Evolutionary conservation across 1,140 invertebrate genomes (phyloP).

Genomic region (Drosophila albomicans): DNA sequence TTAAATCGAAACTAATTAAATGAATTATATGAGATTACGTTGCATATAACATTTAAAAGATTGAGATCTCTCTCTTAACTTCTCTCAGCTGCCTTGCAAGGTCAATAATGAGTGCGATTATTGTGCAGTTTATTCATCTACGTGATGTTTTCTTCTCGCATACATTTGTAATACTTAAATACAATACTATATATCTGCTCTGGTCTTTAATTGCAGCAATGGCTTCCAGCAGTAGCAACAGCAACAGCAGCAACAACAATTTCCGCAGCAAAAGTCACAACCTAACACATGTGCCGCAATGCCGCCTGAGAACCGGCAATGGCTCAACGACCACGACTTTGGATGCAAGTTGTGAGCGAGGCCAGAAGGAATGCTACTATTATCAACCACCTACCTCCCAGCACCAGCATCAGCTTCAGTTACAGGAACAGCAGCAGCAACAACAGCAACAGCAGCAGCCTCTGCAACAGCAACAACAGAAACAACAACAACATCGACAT

Average conservation of each 20-base stretch:
- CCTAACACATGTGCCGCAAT: conserved; percentile 62
- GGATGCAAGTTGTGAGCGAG: conserved; percentile 47
- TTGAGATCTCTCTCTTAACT: conserved; percentile 2
- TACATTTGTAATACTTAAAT: conserved; percentile 9
- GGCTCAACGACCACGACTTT: conserved; percentile 28
- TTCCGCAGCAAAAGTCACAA: conserved; percentile 58
- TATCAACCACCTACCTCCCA: conserved; percentile 71
- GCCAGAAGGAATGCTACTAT: conserved; percentile 71
- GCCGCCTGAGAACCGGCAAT: conserved; percentile 62
- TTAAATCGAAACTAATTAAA: conserved; percentile 15
- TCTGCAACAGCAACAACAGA: conserved; percentile 11
- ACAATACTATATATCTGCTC: conserved; percentile 13
- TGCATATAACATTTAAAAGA: neutral
- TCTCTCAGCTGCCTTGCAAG: neutral
- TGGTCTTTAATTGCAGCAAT: conserved; percentile 65
- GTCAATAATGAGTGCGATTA: neutral
- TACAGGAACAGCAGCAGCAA: neutral
- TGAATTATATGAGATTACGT: neutral
- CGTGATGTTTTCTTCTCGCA: conserved; percentile 10
- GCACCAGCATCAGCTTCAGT: conserved; percentile 7
- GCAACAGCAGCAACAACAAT: conserved; percentile 65
- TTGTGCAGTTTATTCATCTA: conserved; percentile 2
- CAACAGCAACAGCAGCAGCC: neutral
- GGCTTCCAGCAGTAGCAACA: conserved; percentile 76
- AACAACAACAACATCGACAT: conserved; percentile 33